A percentile compares a stretch with the other conserved stretches of the same genome.
phyloP scores from a whole-genome alignment of 2,113 vertebrate genomes.

The Mastomys natalensis region DNA sequence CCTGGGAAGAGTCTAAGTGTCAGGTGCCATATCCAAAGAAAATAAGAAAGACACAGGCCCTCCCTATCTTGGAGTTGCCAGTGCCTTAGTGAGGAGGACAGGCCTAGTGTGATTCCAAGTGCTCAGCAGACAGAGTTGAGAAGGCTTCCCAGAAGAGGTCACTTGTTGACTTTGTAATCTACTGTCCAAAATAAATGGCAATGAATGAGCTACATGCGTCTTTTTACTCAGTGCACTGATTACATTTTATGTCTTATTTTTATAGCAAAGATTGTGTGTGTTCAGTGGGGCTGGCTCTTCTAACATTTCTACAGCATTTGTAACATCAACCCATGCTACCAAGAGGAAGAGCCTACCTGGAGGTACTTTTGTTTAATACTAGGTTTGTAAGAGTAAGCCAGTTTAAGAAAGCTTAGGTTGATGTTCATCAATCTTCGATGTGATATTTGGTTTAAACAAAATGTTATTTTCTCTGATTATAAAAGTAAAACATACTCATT shows the following conservation, averaged over 20 bases:
- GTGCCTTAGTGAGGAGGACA: neutral
- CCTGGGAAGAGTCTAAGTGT: constrained; percentile 10
- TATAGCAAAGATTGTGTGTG: constrained; percentile 74
- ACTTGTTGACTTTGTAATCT: constrained; percentile 6
- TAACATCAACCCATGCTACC: neutral
- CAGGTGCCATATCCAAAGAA: neutral
- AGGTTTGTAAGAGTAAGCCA: neutral
- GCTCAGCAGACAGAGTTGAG: neutral
- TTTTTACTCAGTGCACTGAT: constrained; percentile 28
- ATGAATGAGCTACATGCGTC: neutral
- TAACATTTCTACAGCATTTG: constrained; percentile 35
- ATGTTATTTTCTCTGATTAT: neutral
- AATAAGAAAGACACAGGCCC: neutral
- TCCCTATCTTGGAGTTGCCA: neutral
- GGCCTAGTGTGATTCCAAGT: neutral
- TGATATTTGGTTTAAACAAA: constrained; percentile 43
- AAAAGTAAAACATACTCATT: constrained; percentile 45
- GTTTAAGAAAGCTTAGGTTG: neutral
- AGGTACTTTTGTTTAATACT: constrained; percentile 44
- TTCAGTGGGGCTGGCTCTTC: constrained; percentile 44
- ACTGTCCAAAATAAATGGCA: neutral
- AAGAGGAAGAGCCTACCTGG: constrained; percentile 42
- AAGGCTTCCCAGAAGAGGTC: constrained; percentile 14
- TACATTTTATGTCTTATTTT: constrained; percentile 55
- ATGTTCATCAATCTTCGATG: neutral